These are phyloP conservation scores for Gibbula magus DNA, from an alignment of 2,888 invertebrate species.

Conservation along the genomic window DNA sequence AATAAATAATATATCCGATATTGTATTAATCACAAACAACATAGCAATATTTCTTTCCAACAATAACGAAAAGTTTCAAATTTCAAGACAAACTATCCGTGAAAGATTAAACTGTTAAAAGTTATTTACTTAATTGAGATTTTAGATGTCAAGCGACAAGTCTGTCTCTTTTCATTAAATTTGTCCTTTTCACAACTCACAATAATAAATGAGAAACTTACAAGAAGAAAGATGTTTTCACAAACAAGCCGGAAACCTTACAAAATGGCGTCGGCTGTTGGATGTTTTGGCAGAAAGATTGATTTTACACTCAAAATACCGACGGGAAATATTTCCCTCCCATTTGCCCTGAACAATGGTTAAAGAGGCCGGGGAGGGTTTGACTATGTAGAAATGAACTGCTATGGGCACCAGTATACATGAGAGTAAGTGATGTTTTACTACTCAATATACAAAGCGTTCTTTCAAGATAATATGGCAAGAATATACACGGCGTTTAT, in stretches of 20 bases:
- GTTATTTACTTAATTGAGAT: background rate
- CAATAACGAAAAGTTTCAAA: background rate
- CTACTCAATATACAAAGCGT: no score
- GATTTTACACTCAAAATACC: background rate
- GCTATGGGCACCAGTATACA: background rate
- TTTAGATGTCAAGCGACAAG: background rate
- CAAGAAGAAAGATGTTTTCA: background rate
- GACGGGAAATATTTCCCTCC: background rate
- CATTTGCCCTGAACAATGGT: background rate
- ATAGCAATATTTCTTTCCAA: background rate
- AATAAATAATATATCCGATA: no score
- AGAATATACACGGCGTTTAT: no score
- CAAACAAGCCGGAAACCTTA: background rate
- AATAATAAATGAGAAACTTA: background rate
- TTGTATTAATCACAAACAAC: no score
- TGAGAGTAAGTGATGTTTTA: background rate
- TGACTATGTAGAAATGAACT: background rate
- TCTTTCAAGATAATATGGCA: no score
- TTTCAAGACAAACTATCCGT: background rate
- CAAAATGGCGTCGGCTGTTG: conserved; percentile 1
- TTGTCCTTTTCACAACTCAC: background rate
- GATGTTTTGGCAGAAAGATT: background rate
- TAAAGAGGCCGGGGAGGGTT: background rate
- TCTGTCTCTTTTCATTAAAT: background rate
- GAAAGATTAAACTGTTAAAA: background rate